phyloP scores from a whole-genome alignment of 2,797 vertebrate species.

The Galagoides demidoff region DNA sequence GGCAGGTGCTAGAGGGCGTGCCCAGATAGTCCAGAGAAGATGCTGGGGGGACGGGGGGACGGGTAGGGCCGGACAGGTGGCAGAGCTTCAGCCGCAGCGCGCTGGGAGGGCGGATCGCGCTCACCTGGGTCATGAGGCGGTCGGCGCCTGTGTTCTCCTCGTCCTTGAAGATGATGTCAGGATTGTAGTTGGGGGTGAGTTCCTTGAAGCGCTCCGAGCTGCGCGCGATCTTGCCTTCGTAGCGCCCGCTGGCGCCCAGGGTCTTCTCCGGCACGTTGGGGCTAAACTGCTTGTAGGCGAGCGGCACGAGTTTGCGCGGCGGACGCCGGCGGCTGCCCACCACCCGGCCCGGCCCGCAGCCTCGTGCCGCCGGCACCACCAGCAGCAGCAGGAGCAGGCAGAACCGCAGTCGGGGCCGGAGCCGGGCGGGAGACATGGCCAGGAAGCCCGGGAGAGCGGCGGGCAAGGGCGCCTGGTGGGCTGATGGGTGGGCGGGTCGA shows the following conservation, averaged over 20 bases:
- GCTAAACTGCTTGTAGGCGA: slow-evolving; percentile 97
- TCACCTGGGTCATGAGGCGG: slow-evolving; percentile 97
- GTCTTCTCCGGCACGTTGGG: slow-evolving; percentile 98
- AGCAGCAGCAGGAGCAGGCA: slow-evolving; percentile 86
- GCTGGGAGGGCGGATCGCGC: slow-evolving; percentile 63
- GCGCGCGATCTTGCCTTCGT: slow-evolving; percentile 97
- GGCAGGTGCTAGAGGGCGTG: slow-evolving; percentile 80
- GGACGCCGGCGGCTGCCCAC: slow-evolving; percentile 95
- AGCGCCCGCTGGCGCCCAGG: slow-evolving; percentile 96
- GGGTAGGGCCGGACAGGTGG: slow-evolving; percentile 74
- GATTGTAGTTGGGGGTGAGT: slow-evolving; percentile 97
- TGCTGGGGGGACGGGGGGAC: slow-evolving; percentile 55
- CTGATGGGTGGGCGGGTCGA: slow-evolving; percentile 56
- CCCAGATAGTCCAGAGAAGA: slow-evolving; percentile 59
- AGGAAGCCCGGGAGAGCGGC: slow-evolving; percentile 61
- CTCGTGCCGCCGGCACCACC: slow-evolving; percentile 92
- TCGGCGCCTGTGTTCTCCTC: slow-evolving; percentile 98
- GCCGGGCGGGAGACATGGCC: slow-evolving; percentile 85
- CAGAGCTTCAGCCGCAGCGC: slow-evolving; percentile 64
- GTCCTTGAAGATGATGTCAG: slow-evolving; percentile 99
- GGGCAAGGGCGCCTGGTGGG: slow-evolving; percentile 63
- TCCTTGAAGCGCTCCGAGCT: slow-evolving; percentile 97
- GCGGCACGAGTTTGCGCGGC: slow-evolving; percentile 95
- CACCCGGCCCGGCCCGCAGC: slow-evolving; percentile 97
- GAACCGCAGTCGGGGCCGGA: slow-evolving; percentile 80